phyloP scores from a whole-genome alignment of 2,797 vertebrate genomes.

The Xiphorhynchus erythropygius region DNA sequence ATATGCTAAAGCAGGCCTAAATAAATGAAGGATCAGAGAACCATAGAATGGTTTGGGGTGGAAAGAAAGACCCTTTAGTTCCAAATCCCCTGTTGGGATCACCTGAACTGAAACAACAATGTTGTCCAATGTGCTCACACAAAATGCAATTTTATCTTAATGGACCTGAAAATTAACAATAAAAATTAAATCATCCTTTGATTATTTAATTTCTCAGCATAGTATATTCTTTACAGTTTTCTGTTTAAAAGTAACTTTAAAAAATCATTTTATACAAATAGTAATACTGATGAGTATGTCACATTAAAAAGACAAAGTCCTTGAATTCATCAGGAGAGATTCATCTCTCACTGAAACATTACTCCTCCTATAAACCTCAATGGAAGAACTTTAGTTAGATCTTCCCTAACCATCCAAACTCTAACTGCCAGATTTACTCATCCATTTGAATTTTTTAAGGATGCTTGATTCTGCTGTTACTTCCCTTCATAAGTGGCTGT shows the following conservation, averaged over 20 bases:
- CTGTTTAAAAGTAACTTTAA: background rate
- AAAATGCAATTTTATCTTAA: background rate
- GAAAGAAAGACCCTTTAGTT: background rate
- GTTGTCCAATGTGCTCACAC: background rate
- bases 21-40: background rate
- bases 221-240: background rate
- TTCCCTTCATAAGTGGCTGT: background rate
- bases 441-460: background rate
- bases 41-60: background rate
- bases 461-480: background rate
- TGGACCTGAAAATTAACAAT: background rate
- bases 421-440: background rate
- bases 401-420: background rate
- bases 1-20: background rate
- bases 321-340: background rate
- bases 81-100: background rate
- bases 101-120: background rate
- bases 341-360: background rate
- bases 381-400: background rate
- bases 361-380: background rate
- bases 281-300: background rate
- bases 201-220: background rate
- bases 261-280: background rate
- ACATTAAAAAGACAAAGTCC: background rate
- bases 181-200: background rate